Percentiles rank a stretch among this genome's conserved stretches.
These are phyloP conservation scores for mouse (Mus musculus) DNA, from an alignment of 2,113 vertebrate species.

Conservation along the genomic window DNA sequence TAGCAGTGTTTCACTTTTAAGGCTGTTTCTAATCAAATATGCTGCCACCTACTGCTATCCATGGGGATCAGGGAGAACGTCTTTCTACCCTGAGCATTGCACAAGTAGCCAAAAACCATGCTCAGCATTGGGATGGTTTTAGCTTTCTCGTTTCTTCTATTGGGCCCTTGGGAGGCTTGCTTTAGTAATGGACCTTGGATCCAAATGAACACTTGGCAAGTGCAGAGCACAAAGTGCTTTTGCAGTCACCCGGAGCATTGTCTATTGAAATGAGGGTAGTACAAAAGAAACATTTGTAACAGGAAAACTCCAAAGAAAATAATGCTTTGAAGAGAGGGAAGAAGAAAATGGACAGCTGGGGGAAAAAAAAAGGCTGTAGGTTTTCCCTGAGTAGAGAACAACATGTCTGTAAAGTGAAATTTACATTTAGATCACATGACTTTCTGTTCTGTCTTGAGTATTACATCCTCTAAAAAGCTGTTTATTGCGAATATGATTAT, in stretches of 20 bases:
- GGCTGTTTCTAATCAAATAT: background rate
- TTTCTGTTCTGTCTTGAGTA: background rate
- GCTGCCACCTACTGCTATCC: background rate
- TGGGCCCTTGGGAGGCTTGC: background rate
- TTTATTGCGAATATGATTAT: background rate
- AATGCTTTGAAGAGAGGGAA: background rate
- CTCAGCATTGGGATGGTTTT: background rate
- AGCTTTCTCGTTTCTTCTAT: constrained; percentile 26
- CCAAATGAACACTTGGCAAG: background rate
- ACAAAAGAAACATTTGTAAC: background rate
- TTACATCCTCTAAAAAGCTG: background rate
- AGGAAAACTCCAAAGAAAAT: background rate
- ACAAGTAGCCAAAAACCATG: background rate
- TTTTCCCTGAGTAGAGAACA: background rate
- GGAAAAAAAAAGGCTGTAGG: background rate
- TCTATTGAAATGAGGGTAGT: background rate
- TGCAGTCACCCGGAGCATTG: background rate
- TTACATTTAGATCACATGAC: background rate
- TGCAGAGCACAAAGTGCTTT: background rate
- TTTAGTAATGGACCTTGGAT: constrained; percentile 34
- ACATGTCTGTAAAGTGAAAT: background rate
- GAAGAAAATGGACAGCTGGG: background rate
- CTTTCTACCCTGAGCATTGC: background rate
- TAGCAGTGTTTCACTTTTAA: constrained; percentile 22
- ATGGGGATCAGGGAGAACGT: background rate